phyloP scores from a whole-genome alignment of 2,888 invertebrate genomes.

The Mechanitis mazaeus region DNA sequence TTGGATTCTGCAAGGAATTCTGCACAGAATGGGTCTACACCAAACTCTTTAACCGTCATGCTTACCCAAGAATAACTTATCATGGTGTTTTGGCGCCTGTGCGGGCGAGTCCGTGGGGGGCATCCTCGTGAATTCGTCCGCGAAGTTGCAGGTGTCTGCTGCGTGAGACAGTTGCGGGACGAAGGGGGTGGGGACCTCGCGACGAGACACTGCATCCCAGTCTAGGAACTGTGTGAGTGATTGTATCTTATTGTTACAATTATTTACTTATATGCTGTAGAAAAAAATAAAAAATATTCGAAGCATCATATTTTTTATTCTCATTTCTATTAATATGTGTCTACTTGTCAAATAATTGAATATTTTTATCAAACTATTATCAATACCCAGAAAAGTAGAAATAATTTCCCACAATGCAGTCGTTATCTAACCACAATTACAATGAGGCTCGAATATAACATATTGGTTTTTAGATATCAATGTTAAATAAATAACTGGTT shows the following conservation, averaged over 20 bases:
- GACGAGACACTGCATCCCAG: slow-evolving; percentile 88
- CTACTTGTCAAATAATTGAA: too few relatives aligned
- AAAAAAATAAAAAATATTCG: neutral
- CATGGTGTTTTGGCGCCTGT: slow-evolving; percentile 88
- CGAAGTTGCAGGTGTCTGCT: slow-evolving; percentile 96
- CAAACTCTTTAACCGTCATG: slow-evolving; percentile 1
- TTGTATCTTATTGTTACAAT: neutral
- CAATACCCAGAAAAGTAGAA: too few relatives aligned
- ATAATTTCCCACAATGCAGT: too few relatives aligned
- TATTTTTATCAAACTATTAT: too few relatives aligned
- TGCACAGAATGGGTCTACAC: too few relatives aligned
- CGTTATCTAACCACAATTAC: too few relatives aligned
- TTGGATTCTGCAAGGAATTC: too few relatives aligned
- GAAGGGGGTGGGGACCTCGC: slow-evolving; percentile 91
- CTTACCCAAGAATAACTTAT: slow-evolving; percentile 89
- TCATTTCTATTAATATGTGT: too few relatives aligned
- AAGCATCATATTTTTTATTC: too few relatives aligned
- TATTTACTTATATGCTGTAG: neutral
- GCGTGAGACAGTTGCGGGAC: slow-evolving; percentile 91
- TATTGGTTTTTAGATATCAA: too few relatives aligned
- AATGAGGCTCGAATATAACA: too few relatives aligned
- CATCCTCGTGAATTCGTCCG: slow-evolving; percentile 97
- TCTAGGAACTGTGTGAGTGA: slow-evolving; percentile 75
- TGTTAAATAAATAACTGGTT: too few relatives aligned
- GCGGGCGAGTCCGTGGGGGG: slow-evolving; percentile 94